Evolutionary conservation across 2,888 invertebrate species (phyloP).

Genomic region (Cephus sareptanus): DNA sequence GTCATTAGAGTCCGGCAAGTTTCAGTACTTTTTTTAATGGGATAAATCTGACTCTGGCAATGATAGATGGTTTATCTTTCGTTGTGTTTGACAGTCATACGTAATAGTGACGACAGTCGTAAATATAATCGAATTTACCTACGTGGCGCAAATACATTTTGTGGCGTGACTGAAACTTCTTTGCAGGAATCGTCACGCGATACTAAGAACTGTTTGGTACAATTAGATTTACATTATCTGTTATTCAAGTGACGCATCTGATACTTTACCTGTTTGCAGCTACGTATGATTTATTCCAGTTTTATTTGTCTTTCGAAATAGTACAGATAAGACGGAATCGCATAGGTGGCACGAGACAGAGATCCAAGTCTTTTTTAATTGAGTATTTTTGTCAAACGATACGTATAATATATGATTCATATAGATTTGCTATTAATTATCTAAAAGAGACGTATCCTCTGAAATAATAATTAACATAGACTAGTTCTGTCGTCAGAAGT

Average conservation of each 20-base stretch:
- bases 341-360: background rate
- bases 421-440: background rate
- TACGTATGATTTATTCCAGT: background rate
- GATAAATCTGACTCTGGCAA: background rate
- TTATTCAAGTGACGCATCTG: background rate
- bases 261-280: background rate
- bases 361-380: background rate
- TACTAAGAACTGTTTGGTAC: background rate
- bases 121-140: background rate
- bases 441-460: too few species aligned
- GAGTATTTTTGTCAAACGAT: background rate
- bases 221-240: background rate
- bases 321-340: background rate
- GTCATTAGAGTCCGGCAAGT: background rate
- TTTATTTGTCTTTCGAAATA: background rate
- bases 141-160: background rate
- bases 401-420: background rate
- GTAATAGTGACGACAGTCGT: background rate
- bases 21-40: background rate
- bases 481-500: too few species aligned
- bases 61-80: background rate
- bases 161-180: background rate
- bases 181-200: background rate
- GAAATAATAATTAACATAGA: too few species aligned
- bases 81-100: background rate